These are phyloP conservation scores for Leucania comma DNA, from an alignment of 2,888 invertebrate species.

Conservation along the genomic window DNA sequence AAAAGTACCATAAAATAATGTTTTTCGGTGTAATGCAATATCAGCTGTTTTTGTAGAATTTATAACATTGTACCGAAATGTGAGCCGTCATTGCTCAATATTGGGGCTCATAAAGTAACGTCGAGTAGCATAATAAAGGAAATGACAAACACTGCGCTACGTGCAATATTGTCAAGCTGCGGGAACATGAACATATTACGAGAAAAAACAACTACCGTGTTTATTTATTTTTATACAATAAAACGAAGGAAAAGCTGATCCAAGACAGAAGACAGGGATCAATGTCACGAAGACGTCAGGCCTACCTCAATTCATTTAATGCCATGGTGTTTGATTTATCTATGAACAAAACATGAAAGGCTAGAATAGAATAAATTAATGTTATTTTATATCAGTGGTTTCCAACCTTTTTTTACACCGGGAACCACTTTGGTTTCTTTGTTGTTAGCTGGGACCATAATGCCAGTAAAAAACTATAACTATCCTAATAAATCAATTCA, in stretches of 20 bases:
- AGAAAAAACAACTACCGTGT: slow-evolving; percentile 21
- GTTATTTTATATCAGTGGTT: no score
- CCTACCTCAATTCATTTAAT: slow-evolving; percentile 7
- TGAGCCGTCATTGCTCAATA: slow-evolving; percentile 70
- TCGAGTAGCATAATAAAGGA: slow-evolving; percentile 66
- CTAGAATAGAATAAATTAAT: no score
- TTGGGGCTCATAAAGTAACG: slow-evolving; percentile 69
- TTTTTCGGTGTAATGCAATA: slow-evolving; percentile 67
- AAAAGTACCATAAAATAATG: slow-evolving; percentile 67
- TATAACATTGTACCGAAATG: slow-evolving; percentile 66
- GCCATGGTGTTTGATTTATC: background rate
- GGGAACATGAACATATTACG: slow-evolving; percentile 38
- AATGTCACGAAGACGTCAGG: background rate
- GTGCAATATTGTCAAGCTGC: slow-evolving; percentile 59
- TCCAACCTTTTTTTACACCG: no score
- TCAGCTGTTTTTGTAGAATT: slow-evolving; percentile 59
- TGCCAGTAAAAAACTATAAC: no score
- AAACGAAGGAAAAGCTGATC: background rate
- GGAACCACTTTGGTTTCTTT: no score
- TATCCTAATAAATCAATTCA: no score
- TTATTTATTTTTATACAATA: slow-evolving; percentile 26
- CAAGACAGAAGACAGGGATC: slow-evolving; percentile 1
- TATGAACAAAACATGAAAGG: background rate
- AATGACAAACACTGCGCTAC: slow-evolving; percentile 62
- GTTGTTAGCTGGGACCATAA: no score